phyloP scores from a whole-genome alignment of 2,888 invertebrate genomes.

The Campopleginae sp. region DNA sequence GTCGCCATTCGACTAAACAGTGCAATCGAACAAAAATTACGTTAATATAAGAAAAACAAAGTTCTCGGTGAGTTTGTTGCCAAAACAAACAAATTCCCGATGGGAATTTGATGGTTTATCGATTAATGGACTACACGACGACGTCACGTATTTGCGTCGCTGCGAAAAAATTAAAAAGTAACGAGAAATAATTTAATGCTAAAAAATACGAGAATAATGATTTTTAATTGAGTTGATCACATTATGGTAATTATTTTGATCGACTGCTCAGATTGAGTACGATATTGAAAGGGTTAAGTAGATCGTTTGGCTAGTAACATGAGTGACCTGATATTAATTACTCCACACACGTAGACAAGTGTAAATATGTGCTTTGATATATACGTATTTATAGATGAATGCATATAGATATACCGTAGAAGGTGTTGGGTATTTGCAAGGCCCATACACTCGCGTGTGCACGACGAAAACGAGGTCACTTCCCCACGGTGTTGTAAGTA shows the following conservation, averaged over 20 bases:
- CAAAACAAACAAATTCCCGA: background rate
- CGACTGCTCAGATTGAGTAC: background rate
- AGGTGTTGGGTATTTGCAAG: conserved; percentile 37
- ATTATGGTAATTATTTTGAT: background rate
- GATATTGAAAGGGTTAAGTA: background rate
- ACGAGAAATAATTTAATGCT: background rate
- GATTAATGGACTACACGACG: background rate
- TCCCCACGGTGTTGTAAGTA: conserved; percentile 63
- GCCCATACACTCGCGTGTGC: conserved; percentile 66
- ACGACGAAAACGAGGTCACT: conserved; percentile 68
- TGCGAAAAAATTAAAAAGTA: background rate
- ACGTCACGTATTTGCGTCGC: background rate
- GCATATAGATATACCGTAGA: conserved; percentile 30
- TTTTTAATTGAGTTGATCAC: background rate
- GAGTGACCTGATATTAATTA: background rate
- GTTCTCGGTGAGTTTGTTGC: background rate
- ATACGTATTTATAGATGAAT: conserved; percentile 14
- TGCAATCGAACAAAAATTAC: background rate
- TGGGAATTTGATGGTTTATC: background rate
- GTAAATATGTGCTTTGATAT: conserved; percentile 6
- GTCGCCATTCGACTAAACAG: background rate
- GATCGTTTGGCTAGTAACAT: background rate
- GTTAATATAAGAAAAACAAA: background rate
- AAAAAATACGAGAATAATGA: background rate
- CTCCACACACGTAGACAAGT: conserved; percentile 2